Conservation (phyloP, 2,113 vertebrate species). For the Urocolius indicus region DNA sequence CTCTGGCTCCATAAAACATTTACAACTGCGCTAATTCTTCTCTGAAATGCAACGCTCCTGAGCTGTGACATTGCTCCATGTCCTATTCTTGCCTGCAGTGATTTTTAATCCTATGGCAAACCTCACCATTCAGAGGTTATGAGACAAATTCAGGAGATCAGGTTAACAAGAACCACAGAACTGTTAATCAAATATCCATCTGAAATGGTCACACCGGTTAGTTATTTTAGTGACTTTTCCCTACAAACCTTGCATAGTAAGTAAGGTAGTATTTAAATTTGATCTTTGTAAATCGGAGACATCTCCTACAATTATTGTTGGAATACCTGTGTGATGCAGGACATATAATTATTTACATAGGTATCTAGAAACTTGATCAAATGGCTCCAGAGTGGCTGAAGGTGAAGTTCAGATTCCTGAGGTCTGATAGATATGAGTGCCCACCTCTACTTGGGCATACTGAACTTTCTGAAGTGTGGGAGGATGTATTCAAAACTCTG, state of each 20-base stretch:
- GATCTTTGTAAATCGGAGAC: neutral
- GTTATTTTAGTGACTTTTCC: neutral
- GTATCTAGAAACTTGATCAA: neutral
- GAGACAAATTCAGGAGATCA: neutral
- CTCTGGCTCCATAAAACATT: neutral
- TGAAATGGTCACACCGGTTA: neutral
- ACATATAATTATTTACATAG: neutral
- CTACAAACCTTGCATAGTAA: neutral
- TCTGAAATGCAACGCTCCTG: neutral
- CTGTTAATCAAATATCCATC: neutral
- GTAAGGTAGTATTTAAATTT: neutral
- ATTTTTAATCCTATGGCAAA: neutral
- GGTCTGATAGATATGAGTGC: neutral
- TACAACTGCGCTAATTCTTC: neutral
- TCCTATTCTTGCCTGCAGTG: neutral
- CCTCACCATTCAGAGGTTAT: neutral
- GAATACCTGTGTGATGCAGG: neutral
- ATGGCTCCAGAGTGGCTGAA: neutral
- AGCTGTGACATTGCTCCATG: neutral
- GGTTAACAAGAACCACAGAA: neutral
- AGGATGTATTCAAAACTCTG: neutral
- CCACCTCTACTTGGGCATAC: neutral
- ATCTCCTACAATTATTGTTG: neutral
- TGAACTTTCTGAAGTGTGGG: neutral
- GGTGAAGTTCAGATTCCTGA: neutral